phyloP scores from a whole-genome alignment of 1,140 invertebrate species.

The Triops longicaudatus region DNA sequence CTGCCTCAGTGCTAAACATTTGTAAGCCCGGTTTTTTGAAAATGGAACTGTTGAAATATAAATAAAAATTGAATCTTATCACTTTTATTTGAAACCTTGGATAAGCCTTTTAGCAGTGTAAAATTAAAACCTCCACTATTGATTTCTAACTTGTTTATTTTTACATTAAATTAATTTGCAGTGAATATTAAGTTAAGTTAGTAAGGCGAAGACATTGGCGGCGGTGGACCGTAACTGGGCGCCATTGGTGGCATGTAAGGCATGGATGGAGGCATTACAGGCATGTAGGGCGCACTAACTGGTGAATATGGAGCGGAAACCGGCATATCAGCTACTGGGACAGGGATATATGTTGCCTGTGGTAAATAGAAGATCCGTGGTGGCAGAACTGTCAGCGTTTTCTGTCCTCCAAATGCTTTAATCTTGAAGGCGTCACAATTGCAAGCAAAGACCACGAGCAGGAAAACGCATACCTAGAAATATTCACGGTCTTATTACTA shows the following conservation, averaged over 20 bases:
- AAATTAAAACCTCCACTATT: no score
- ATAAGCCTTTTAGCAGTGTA: no score
- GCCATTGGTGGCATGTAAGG: background rate
- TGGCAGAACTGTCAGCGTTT: background rate
- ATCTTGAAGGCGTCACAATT: background rate
- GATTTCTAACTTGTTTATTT: no score
- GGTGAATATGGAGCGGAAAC: background rate
- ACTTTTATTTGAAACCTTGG: no score
- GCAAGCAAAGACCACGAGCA: background rate
- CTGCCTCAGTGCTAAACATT: no score
- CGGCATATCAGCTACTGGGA: background rate
- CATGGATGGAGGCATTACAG: background rate
- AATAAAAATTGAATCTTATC: no score
- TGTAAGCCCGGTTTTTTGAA: no score
- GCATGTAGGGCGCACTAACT: background rate
- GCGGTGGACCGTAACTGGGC: background rate
- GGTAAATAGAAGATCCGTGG: background rate
- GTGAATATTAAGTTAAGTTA: background rate
- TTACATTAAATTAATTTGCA: background rate
- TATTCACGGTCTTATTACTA: background rate
- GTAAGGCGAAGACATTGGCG: background rate
- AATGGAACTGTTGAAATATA: no score
- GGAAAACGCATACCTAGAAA: conserved; percentile 9
- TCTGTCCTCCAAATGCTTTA: conserved; percentile 5
- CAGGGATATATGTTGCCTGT: background rate